phyloP scores from a whole-genome alignment of 2,888 invertebrate species.

The Gari tellinella region DNA sequence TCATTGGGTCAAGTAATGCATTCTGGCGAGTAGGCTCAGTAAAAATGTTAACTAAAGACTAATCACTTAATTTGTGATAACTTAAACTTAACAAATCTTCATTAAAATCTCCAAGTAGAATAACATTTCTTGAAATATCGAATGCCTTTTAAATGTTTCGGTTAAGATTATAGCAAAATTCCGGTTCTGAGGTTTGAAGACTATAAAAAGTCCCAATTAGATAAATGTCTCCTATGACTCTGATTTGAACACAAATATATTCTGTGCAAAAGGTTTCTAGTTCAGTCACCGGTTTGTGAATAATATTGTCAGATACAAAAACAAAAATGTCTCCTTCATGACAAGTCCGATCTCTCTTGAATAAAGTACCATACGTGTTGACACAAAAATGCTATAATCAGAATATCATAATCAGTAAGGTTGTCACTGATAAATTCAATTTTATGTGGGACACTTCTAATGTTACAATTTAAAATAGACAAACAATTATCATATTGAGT shows the following conservation, averaged over 20 bases:
- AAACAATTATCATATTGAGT: too few species aligned
- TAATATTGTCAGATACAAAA: not conserved
- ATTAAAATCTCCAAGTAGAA: too few species aligned
- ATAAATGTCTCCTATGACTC: not conserved
- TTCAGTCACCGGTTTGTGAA: not conserved
- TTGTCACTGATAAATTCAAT: too few species aligned
- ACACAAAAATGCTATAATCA: not conserved
- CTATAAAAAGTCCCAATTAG: not conserved
- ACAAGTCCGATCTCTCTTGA: not conserved
- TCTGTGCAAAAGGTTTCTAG: not conserved
- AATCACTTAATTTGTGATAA: not conserved
- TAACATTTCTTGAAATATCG: not conserved
- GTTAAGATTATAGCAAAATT: not conserved
- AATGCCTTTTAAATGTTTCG: not conserved
- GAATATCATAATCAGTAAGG: not conserved
- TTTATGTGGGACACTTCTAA: too few species aligned
- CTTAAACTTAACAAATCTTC: not conserved
- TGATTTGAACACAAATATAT: not conserved
- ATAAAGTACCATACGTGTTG: not conserved
- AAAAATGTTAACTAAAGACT: not conserved
- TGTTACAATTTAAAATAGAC: too few species aligned
- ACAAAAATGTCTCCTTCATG: not conserved
- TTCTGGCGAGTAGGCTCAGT: not conserved
- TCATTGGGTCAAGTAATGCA: not conserved
- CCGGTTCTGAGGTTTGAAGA: not conserved